Evolutionary conservation across 1,140 invertebrate genomes (phyloP), one percentile per base, ranked within the genome.

Genomic region (Scaptomyza hsui): DNA sequence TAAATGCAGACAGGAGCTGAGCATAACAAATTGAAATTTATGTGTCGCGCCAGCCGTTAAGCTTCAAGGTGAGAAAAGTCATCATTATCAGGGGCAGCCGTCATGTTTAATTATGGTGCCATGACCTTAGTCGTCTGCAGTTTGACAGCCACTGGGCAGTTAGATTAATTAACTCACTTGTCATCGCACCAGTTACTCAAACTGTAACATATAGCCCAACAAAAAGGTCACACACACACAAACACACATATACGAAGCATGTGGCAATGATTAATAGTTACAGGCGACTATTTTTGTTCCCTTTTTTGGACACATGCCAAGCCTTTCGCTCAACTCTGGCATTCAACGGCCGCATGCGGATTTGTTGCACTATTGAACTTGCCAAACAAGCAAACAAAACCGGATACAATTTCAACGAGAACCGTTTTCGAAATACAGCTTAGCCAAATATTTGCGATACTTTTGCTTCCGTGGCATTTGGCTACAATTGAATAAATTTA

Each of bases 81-180:
- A 72, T 72, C 68, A 63, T 62, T 63, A 65, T 56, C 48, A 26
- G 15, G 29, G 29, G 15, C 47, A 60, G 35, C 41, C 39, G 69
- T 67, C 74, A 42, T 42, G 60, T 51, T 74, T 78, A 78, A 82
- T 83, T 78, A 68, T 65, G 16, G 37, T 56, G 44, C 70, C 70
- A 52, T 35, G 82, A 77, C 81, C 81, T 81, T 77, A 72, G 24
- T 49, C 44, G 71, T 76, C 65, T 64, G 51, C 57, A 61, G 80
- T 77, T 78, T 80, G 74, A 64, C 71, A 60, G 60, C 29, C 48
- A 74, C 51, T 69, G 80, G 69, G 29, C 70, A 75, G 81, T 67
- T 88, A 86, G 81, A 86, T 86, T 88, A 86, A 86, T 86, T 85
- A 81, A 86, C 76, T 86, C 53, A 67, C 81, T 77, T 80, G 80